Percentiles rank a stretch among this genome's conserved stretches.
Conservation (phyloP, 2,113 vertebrate genomes). For the Atractosteus spatula region DNA sequence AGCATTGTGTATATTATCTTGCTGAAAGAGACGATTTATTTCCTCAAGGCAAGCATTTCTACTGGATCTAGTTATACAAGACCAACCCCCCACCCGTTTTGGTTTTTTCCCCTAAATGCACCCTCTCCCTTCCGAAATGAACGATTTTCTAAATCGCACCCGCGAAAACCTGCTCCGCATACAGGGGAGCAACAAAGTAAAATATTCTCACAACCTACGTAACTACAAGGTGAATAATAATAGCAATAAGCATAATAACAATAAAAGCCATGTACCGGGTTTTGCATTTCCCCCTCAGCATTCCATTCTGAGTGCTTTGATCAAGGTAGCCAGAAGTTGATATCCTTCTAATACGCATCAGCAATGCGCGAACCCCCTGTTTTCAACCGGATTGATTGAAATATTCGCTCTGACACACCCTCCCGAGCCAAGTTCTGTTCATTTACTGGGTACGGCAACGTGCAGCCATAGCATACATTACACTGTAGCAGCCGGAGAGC, state of each 20-base stretch:
- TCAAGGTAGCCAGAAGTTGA: constrained; percentile 9
- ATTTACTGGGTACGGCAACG: constrained; percentile 10
- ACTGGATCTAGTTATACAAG: neutral
- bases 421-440: constrained; percentile 11
- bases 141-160: neutral
- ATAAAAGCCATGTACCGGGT: constrained; percentile 39
- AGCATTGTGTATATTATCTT: neutral
- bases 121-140: constrained; percentile 4
- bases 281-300: constrained; percentile 44
- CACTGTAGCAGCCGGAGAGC: neutral
- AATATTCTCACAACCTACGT: neutral
- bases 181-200: too few relatives aligned
- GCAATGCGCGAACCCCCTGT: constrained; percentile 36
- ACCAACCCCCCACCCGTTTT: neutral
- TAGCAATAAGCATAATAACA: constrained; percentile 37
- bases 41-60: neutral
- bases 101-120: neutral
- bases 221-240: constrained; percentile 15
- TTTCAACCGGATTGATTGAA: constrained; percentile 23
- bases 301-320: constrained; percentile 48
- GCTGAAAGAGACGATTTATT: neutral
- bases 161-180: neutral
- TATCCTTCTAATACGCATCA: constrained; percentile 37
- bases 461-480: constrained; percentile 6
- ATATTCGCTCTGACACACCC: constrained; percentile 23